These are phyloP conservation scores for Drosophila borealis DNA, from an alignment of 2,888 invertebrate genomes.

Conservation along the genomic window DNA sequence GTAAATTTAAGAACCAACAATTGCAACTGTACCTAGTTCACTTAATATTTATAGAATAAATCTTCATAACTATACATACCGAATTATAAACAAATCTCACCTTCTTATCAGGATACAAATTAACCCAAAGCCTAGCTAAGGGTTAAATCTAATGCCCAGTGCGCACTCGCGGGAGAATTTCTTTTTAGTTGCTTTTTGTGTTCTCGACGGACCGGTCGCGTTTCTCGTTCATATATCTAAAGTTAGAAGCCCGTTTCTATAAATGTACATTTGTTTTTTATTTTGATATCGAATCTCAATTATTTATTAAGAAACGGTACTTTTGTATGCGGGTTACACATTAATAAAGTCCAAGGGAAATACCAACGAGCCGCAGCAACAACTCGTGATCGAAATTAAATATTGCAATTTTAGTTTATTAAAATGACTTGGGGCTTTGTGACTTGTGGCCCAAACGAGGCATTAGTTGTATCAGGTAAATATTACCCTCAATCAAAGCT, in stretches of 20 bases:
- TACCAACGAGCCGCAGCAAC: slow-evolving; percentile 6
- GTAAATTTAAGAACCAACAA: slow-evolving; percentile 55
- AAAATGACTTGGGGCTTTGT: slow-evolving; percentile 94
- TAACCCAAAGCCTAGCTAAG: slow-evolving; percentile 17
- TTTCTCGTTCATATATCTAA: slow-evolving; percentile 18
- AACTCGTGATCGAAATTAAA: slow-evolving; percentile 19
- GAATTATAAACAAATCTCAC: slow-evolving; percentile 13
- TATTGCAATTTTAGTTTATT: slow-evolving; percentile 13
- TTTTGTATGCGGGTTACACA: slow-evolving; percentile 17
- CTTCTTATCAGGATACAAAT: background rate
- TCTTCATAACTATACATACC: slow-evolving; percentile 42
- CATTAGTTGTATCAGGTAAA: slow-evolving; percentile 96
- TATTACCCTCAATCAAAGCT: slow-evolving; percentile 13
- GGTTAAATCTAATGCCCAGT: slow-evolving; percentile 47
- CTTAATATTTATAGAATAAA: slow-evolving; percentile 46
- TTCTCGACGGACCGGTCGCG: slow-evolving; percentile 44
- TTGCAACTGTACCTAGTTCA: slow-evolving; percentile 60
- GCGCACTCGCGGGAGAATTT: slow-evolving; percentile 38
- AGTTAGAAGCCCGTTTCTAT: slow-evolving; percentile 9
- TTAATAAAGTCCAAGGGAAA: background rate
- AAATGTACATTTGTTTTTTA: slow-evolving; percentile 16
- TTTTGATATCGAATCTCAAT: slow-evolving; percentile 18
- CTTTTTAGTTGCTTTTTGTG: slow-evolving; percentile 45
- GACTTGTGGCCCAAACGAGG: slow-evolving; percentile 97
- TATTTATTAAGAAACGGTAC: background rate